Evolutionary conservation across 2,797 vertebrate species (phyloP).

Genomic region (Mus caroli): DNA sequence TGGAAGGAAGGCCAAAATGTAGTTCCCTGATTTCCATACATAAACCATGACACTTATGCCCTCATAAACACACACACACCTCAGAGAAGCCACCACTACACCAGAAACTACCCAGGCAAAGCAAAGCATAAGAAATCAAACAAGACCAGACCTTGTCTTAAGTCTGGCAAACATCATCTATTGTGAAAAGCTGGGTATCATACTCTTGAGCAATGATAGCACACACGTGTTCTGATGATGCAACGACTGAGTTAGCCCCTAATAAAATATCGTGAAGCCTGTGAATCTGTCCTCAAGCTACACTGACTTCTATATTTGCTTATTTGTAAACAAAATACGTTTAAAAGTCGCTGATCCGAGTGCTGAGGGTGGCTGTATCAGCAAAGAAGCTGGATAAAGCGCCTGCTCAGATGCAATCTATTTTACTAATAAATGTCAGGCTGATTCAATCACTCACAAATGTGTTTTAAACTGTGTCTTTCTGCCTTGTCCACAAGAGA

Average conservation of each 20-base stretch:
- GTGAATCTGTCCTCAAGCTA: constrained; percentile 12
- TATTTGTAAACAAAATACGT: constrained; percentile 41
- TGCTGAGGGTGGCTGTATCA: background rate
- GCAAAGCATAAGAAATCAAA: background rate
- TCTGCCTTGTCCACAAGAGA: background rate
- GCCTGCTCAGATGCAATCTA: background rate
- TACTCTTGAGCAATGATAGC: background rate
- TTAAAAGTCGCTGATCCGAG: background rate
- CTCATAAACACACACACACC: background rate
- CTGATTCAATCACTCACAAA: background rate
- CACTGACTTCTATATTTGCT: background rate
- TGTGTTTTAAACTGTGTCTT: background rate
- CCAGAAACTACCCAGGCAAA: constrained; percentile 7
- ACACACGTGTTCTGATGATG: background rate
- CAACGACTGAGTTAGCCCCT: background rate
- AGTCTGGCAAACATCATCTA: background rate
- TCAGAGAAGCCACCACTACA: background rate
- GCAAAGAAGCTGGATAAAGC: background rate
- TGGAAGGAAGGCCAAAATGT: background rate
- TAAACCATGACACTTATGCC: background rate
- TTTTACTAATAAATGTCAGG: constrained; percentile 55
- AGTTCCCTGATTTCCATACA: background rate
- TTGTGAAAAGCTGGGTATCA: background rate
- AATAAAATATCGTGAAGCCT: background rate
- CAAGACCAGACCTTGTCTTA: background rate